Conservation (phyloP, 2,113 vertebrate genomes). For the Grammomys surdaster region DNA sequence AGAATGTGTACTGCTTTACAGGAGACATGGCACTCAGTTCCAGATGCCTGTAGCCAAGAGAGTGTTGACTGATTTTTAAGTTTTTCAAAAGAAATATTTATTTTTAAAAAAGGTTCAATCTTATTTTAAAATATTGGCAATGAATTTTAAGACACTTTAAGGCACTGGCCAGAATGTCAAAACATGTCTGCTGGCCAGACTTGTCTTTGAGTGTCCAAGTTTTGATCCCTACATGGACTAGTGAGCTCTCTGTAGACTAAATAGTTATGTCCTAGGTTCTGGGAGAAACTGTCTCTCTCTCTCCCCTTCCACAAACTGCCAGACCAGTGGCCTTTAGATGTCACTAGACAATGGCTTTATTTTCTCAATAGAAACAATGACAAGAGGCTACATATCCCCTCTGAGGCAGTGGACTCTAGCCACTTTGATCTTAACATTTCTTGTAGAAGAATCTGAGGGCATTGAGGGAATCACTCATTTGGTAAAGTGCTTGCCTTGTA, state of each 20-base stretch:
- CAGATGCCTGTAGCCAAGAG: not conserved
- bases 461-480: not conserved
- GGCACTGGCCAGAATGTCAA: not conserved
- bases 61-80: not conserved
- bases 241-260: not conserved
- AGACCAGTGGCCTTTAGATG: not conserved
- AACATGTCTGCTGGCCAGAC: not conserved
- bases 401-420: not conserved
- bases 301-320: not conserved
- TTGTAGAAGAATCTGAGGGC: not conserved
- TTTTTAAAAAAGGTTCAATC: not conserved
- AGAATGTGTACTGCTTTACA: not conserved
- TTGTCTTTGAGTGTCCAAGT: not conserved
- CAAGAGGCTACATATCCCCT: not conserved
- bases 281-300: not conserved
- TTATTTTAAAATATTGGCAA: slow-evolving; percentile 21
- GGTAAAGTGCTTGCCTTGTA: not conserved
- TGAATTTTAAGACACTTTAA: slow-evolving; percentile 36
- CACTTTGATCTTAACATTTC: not conserved
- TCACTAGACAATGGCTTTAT: not conserved
- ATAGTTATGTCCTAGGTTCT: not conserved
- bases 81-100: not conserved
- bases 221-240: not conserved
- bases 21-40: not conserved
- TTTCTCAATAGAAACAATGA: not conserved